phyloP scores from a whole-genome alignment of 2,888 invertebrate species.

The Barypeithes pellucidus region DNA sequence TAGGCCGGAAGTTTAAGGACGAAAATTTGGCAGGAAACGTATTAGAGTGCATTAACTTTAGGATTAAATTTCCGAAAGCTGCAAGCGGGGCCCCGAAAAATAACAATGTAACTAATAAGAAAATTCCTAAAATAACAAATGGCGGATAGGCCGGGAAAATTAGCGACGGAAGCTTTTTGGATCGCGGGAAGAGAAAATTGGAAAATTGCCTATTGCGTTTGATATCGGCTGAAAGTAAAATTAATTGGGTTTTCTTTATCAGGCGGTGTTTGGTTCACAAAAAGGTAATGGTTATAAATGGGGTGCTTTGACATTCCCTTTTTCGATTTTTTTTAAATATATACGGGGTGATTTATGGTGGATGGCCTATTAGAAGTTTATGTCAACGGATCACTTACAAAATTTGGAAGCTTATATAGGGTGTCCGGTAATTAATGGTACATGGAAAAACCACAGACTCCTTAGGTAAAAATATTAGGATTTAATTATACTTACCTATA shows the following conservation, averaged over 20 bases:
- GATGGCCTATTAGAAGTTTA: not conserved
- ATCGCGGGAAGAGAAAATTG: constrained; percentile 20
- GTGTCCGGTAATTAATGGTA: too few relatives aligned
- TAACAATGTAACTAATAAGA: constrained; percentile 32
- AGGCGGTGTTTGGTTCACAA: constrained; percentile 14
- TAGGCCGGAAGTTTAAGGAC: constrained; percentile 29
- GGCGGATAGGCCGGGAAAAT: constrained; percentile 12
- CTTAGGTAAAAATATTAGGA: too few relatives aligned
- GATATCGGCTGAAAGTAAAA: constrained; percentile 13
- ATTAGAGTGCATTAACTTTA: constrained; percentile 39
- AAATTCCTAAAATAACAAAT: constrained; percentile 36
- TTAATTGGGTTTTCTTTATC: constrained; percentile 28
- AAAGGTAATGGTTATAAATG: constrained; percentile 17
- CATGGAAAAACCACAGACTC: too few relatives aligned
- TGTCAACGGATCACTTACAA: too few relatives aligned
- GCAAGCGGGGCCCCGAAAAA: constrained; percentile 25
- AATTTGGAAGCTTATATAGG: too few relatives aligned
- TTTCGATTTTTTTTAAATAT: not conserved
- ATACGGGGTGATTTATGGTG: not conserved
- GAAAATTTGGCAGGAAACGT: constrained; percentile 40
- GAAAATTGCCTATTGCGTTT: constrained; percentile 16
- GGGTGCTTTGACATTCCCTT: constrained; percentile 1
- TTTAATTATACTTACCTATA: too few relatives aligned
- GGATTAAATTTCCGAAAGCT: constrained; percentile 42
- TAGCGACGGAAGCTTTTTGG: constrained; percentile 22